Evolutionary conservation across 2,797 vertebrate species (phyloP), one percentile per base, ranked within the genome.

Genomic region (Cirrhinus molitorella): DNA sequence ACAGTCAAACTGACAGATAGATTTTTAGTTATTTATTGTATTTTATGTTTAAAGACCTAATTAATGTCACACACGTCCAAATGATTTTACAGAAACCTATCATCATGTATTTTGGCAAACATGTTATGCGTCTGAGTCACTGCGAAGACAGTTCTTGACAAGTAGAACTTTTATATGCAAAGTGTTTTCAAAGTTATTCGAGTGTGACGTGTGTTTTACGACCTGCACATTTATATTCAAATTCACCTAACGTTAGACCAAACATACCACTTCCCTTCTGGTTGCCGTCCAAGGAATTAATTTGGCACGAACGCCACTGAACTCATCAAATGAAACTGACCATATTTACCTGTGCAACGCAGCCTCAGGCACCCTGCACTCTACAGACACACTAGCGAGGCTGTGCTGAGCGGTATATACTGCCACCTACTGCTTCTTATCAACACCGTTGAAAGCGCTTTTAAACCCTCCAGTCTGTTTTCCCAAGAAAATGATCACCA

Each of bases 351-450:
- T n/a, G 5, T 37, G n/a, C 23, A n/a, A 70, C n/a, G 12, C 55
- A 14, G 10, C 17, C 37, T 45, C 37, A 31, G 43, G 11, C 43
- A 5, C 19, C 66, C 17, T 13, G 11, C 43, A 5, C 19, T 79
- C 17, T 13, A 43, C 31, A 2, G 19, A 10, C 59, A 8, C 13
- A n/a, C n/a, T n/a, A n/a, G 13, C 0, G 14, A 31, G 17, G 19
- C 4, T 37, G 65, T 75, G 25, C 40, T 78, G 4, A 19, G 51
- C 49, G 49, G 59, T 1, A 19, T 23, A 40, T 25, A 82, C 76
- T 80, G 82, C 71, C 85, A 80, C 80, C 85, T 86, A 68, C n/a
- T 76, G 85, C 76, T 31, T 6, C 3, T 43, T 11, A 34, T 25
- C 14, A 28, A 17, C 57, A 74, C 28, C 0, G 43, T 17, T 61